Conservation (phyloP, 2,888 invertebrate species). For the Napeogenes sylphis region DNA sequence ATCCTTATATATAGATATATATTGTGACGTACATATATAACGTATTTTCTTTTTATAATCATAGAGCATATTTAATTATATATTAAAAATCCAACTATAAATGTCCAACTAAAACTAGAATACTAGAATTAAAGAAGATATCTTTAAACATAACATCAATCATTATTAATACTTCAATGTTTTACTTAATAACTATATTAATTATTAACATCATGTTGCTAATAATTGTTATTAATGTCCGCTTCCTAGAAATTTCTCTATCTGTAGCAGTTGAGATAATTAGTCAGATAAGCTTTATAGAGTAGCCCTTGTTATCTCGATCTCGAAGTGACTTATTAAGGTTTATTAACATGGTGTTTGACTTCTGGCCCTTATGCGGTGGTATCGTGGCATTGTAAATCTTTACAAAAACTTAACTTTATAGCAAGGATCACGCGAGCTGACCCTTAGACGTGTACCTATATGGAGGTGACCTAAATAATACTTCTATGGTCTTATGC, state of each 20-base stretch:
- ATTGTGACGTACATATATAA: too few species aligned
- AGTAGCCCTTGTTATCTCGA: constrained; percentile 45
- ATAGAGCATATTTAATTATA: too few species aligned
- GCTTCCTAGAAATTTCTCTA: constrained; percentile 27
- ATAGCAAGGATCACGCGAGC: constrained; percentile 67
- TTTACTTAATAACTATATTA: background rate
- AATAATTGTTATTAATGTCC: constrained; percentile 27
- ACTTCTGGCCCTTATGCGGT: constrained; percentile 63
- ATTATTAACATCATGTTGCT: constrained; percentile 1
- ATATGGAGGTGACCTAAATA: constrained; percentile 27
- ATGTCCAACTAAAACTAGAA: too few species aligned
- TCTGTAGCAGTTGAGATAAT: constrained; percentile 42
- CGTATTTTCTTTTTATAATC: too few species aligned
- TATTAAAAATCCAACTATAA: too few species aligned
- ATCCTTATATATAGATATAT: too few species aligned
- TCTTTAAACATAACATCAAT: too few species aligned
- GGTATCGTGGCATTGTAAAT: constrained; percentile 59
- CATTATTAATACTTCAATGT: too few species aligned
- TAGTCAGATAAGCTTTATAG: constrained; percentile 48
- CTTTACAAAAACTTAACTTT: constrained; percentile 66
- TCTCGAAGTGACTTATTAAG: constrained; percentile 56
- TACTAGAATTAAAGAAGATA: too few species aligned
- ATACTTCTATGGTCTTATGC: constrained; percentile 23
- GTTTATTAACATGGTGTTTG: constrained; percentile 63
- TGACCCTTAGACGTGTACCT: constrained; percentile 59